Base-by-base conservation (phyloP, 2,888 invertebrate genomes). In the Cosmorhoe ocellata region DNA sequence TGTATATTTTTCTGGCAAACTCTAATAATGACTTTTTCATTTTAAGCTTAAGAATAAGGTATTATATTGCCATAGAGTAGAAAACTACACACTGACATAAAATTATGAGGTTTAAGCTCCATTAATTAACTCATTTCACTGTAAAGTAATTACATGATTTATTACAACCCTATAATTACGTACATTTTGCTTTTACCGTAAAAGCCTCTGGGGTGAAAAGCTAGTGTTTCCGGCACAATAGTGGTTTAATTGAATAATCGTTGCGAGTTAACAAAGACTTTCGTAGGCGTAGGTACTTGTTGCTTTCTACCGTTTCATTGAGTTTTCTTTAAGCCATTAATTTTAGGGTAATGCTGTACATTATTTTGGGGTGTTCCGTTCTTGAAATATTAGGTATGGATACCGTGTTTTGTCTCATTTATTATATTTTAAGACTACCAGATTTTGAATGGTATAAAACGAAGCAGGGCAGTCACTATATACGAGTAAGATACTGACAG, bases 261-360 rank as follows among this genome's bases (percentile, higher is more conserved):
- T 40, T 44, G 51, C 34, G 45, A 44, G 44, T 55, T 67, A 64
- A 67, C 67, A 67, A 72, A 70, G 66, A 57, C 56, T 67, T 56
- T 48, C 54, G 66, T 63, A 59, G 59, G 62, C 72, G 51, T n/a
- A n/a, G n/a, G n/a, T 62, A 82, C 82, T 82, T 82, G 82, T 82
- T 82, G 82, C 82, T 69, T 74, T 70, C 67, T 58, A 43, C 12
- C 12, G 26, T 48, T 14, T 37, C 48, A 13, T 47, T 41, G 14
- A 34, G 28, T 6, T 41, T 37, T 30, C 9, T 30, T 39, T n/a
- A 30, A 22, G 1, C 14, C 12, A 28, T 40, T 18, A n/a, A 32
- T 47, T 30, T 40, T 28, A 12, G 22, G 24, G 28, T 3, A 2
- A 5, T 24, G 7, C 1, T 24, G 24, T 24, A 18, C 18, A 18